Conservation (phyloP, 2,113 vertebrate species). For the Carassius carassius region DNA sequence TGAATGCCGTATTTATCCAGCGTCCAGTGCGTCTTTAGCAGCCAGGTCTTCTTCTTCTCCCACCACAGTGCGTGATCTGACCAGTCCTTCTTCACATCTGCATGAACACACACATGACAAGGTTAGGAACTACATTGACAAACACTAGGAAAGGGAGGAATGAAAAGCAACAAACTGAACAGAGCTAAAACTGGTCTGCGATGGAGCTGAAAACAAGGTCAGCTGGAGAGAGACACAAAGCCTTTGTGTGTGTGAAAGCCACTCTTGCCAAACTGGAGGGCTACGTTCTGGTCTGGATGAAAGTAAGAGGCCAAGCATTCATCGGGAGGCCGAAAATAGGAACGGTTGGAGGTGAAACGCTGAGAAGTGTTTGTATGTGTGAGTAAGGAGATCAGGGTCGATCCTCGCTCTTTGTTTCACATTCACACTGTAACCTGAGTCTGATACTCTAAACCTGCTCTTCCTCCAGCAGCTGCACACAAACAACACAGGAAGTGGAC, state of each 20-base stretch:
- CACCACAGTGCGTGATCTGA: conserved; percentile 98
- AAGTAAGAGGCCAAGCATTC: not conserved
- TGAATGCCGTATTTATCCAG: conserved; percentile 98
- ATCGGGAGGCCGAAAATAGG: not conserved
- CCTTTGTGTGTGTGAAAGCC: not conserved
- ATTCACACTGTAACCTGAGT: conserved; percentile 58
- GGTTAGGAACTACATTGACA: not conserved
- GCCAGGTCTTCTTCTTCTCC: conserved; percentile 99
- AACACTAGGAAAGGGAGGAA: not conserved
- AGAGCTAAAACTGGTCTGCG: not conserved
- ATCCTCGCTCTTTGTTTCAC: conserved; percentile 66
- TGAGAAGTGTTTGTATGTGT: conserved; percentile 31
- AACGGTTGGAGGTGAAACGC: conserved; percentile 8
- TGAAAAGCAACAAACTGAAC: not conserved
- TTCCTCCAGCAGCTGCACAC: conserved; percentile 36
- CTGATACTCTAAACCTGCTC: conserved; percentile 66
- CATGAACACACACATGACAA: conserved; percentile 42
- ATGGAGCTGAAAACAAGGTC: conserved; percentile 9
- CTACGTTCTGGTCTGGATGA: not conserved
- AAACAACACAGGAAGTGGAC: conserved; percentile 33
- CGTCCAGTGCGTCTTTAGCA: conserved; percentile 98
- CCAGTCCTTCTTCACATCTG: conserved; percentile 99
- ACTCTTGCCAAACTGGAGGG: conserved; percentile 1
- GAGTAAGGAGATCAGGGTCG: conserved; percentile 68
- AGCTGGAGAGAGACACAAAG: not conserved